phyloP scores from a whole-genome alignment of 1,140 invertebrate genomes.

The Acromyrmex echinatior region DNA sequence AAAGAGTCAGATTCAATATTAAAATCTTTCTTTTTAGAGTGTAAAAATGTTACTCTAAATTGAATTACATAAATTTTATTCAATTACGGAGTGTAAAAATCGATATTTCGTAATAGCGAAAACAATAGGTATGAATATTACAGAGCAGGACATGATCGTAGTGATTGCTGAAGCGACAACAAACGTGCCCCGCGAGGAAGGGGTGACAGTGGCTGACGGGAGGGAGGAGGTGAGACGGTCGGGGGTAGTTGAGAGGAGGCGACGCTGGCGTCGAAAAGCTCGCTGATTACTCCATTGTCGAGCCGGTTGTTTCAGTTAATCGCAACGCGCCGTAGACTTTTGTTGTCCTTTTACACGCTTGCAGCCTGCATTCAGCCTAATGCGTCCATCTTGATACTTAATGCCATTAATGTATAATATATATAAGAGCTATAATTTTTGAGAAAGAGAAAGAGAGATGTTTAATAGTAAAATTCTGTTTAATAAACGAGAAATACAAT shows the following conservation, averaged over 20 bases:
- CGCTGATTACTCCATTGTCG: slow-evolving; percentile 84
- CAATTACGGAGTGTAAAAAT: slow-evolving; percentile 32
- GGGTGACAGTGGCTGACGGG: slow-evolving; percentile 46
- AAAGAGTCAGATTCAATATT: not conserved
- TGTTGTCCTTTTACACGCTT: slow-evolving; percentile 77
- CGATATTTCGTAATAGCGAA: not conserved
- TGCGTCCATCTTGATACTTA: slow-evolving; percentile 58
- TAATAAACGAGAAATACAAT: not conserved
- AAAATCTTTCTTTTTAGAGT: not conserved
- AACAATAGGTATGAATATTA: slow-evolving; percentile 62
- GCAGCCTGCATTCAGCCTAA: slow-evolving; percentile 64
- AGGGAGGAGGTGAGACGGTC: not conserved
- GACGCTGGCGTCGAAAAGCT: slow-evolving; percentile 78
- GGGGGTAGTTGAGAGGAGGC: slow-evolving; percentile 28
- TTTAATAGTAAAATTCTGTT: not conserved
- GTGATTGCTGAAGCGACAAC: slow-evolving; percentile 80
- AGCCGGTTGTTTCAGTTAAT: slow-evolving; percentile 83
- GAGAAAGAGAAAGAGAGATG: not conserved
- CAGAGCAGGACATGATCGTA: slow-evolving; percentile 76
- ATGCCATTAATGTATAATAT: slow-evolving; percentile 37
- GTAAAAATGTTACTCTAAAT: not conserved
- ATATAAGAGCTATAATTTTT: slow-evolving; percentile 17
- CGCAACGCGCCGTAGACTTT: slow-evolving; percentile 75
- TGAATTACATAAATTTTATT: not conserved
- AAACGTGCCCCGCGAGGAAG: slow-evolving; percentile 65